These are phyloP conservation scores for Gavia stellata DNA, from an alignment of 2,113 vertebrate species.

Conservation along the genomic window DNA sequence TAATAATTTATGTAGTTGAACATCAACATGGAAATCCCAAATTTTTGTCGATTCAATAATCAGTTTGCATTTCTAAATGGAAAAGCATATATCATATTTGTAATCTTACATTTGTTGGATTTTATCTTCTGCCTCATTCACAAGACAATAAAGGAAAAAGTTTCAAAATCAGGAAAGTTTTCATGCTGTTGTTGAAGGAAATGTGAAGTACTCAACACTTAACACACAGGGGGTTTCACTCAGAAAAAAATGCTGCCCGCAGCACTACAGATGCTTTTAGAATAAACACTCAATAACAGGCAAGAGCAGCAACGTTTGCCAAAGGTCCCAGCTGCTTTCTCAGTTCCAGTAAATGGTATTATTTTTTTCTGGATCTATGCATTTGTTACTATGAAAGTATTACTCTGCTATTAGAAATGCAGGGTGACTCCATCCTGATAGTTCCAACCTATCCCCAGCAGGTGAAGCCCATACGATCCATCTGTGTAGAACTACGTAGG, in stretches of 20 bases:
- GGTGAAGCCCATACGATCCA: not conserved
- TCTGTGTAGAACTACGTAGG: not conserved
- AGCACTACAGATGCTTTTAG: slow-evolving; percentile 46
- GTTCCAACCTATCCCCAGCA: not conserved
- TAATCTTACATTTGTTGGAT: not conserved
- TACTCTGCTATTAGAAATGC: not conserved
- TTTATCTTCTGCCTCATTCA: not conserved
- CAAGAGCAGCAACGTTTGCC: slow-evolving; percentile 40
- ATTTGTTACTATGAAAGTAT: not conserved
- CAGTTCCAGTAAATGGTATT: not conserved
- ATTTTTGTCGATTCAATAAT: not conserved
- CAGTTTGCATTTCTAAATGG: not conserved
- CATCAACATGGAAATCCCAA: not conserved
- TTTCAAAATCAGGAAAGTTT: not conserved
- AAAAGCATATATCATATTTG: not conserved
- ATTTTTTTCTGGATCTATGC: not conserved
- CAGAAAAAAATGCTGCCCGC: slow-evolving; percentile 26
- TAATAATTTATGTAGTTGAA: not conserved
- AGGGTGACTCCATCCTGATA: not conserved
- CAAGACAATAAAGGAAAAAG: not conserved
- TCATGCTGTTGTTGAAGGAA: slow-evolving; percentile 11
- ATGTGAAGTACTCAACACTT: not conserved
- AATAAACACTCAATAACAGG: slow-evolving; percentile 15
- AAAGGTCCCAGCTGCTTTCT: slow-evolving; percentile 46
- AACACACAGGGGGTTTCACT: not conserved